Percentiles rank a stretch among this genome's conserved stretches.
Evolutionary conservation across 2,888 invertebrate genomes (phyloP).

Genomic region (Melolontha melolontha): DNA sequence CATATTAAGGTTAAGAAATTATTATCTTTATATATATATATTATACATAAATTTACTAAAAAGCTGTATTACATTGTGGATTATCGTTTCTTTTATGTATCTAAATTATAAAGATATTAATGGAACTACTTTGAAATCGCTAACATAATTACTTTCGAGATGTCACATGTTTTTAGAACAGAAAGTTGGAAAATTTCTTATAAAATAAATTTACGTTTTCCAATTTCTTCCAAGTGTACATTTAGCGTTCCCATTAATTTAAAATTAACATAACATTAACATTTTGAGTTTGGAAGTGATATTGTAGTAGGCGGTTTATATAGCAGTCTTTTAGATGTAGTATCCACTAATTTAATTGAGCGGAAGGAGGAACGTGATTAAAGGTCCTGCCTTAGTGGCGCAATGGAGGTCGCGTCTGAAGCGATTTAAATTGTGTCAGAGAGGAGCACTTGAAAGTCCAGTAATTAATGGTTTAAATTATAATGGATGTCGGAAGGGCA

Average conservation of each 20-base stretch:
- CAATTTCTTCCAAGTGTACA: not conserved
- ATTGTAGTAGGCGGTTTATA: slow-evolving; percentile 17
- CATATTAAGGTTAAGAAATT: no score
- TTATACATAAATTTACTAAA: no score
- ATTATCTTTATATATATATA: no score
- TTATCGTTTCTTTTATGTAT: no score
- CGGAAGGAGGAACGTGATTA: slow-evolving; percentile 34
- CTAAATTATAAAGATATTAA: no score
- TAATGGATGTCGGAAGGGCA: slow-evolving; percentile 32
- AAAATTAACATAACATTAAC: slow-evolving; percentile 7
- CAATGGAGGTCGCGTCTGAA: slow-evolving; percentile 11
- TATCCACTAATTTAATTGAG: slow-evolving; percentile 37
- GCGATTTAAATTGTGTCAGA: slow-evolving; percentile 32
- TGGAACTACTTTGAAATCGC: no score
- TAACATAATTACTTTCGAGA: no score
- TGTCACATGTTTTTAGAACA: no score
- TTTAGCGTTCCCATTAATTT: not conserved
- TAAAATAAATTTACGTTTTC: no score
- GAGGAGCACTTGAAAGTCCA: slow-evolving; percentile 25
- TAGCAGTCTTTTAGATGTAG: slow-evolving; percentile 19
- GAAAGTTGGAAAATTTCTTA: no score
- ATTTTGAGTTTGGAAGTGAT: slow-evolving; percentile 23
- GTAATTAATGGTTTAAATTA: slow-evolving; percentile 36
- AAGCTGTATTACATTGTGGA: no score
- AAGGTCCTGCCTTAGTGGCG: slow-evolving; percentile 14